Percentiles rank a stretch among this genome's conserved stretches.
These are phyloP conservation scores for Drosophila sechellia DNA, from an alignment of 1,140 invertebrate genomes.

Conservation along the genomic window DNA sequence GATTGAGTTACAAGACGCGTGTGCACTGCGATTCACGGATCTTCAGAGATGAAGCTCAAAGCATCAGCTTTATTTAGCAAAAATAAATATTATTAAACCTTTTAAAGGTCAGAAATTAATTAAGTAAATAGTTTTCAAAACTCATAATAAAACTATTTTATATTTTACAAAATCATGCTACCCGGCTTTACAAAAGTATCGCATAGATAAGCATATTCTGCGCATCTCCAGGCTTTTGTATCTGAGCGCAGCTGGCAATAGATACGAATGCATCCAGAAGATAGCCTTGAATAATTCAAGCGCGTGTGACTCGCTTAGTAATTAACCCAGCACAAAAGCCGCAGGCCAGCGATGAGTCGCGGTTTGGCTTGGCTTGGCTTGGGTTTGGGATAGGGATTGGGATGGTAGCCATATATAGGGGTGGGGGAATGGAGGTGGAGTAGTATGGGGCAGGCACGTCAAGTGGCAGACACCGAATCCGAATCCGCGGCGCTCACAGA, in stretches of 20 bases:
- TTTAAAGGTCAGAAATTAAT: too few species aligned
- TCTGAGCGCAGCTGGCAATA: conserved; percentile 65
- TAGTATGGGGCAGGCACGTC: conserved; percentile 50
- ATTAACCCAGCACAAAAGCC: conserved; percentile 81
- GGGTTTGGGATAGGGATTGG: conserved; percentile 26
- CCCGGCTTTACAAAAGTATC: too few species aligned
- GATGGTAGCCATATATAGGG: background rate
- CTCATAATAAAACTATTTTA: too few species aligned
- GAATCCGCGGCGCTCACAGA: conserved; percentile 39
- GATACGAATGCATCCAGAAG: conserved; percentile 57
- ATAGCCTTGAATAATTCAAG: conserved; percentile 83
- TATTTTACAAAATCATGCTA: too few species aligned
- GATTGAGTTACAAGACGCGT: conserved; percentile 50
- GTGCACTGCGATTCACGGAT: conserved; percentile 25
- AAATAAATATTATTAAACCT: background rate
- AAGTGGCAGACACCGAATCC: conserved; percentile 76
- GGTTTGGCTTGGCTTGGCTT: conserved; percentile 27
- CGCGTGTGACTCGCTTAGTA: conserved; percentile 82
- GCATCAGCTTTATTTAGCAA: conserved; percentile 1
- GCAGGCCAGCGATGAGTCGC: conserved; percentile 70
- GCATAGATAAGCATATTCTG: background rate
- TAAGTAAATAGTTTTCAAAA: too few species aligned
- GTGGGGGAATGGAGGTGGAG: background rate
- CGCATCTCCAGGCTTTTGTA: conserved; percentile 11
- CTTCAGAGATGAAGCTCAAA: conserved; percentile 25